Conservation (phyloP, 2,797 vertebrate species). For the Syncerus caffer region DNA sequence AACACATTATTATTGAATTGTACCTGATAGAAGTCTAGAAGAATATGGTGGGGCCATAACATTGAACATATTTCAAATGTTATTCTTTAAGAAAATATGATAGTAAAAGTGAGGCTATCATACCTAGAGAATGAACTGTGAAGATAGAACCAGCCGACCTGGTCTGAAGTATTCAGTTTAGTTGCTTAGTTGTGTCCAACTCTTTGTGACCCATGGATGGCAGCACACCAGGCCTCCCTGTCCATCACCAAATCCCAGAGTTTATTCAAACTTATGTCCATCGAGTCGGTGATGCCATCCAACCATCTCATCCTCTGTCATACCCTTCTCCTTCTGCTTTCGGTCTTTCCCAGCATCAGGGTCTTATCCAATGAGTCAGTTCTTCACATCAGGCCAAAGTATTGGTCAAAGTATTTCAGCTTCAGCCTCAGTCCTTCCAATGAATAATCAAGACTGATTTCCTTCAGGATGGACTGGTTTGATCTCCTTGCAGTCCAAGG, state of each 20-base stretch:
- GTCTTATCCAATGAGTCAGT: not conserved
- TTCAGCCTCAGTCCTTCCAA: not conserved
- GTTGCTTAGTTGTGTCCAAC: not conserved
- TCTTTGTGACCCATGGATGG: not conserved
- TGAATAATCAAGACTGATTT: not conserved
- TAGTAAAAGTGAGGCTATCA: not conserved
- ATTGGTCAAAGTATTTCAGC: not conserved
- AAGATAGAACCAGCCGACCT: not conserved
- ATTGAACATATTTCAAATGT: not conserved
- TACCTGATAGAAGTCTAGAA: not conserved
- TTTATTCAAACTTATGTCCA: not conserved
- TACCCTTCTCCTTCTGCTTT: not conserved
- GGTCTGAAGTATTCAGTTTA: not conserved
- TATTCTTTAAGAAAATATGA: not conserved
- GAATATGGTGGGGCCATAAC: not conserved
- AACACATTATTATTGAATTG: not conserved
- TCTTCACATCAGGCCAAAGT: not conserved
- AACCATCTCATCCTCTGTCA: not conserved
- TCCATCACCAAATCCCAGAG: not conserved
- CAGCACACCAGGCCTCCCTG: not conserved
- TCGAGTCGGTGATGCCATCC: not conserved
- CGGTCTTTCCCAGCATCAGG: not conserved
- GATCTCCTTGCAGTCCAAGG: not conserved
- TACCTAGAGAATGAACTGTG: not conserved
- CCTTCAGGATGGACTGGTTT: not conserved